Base-by-base conservation (phyloP, 2,113 vertebrate species). In the Calyptomena viridis region DNA sequence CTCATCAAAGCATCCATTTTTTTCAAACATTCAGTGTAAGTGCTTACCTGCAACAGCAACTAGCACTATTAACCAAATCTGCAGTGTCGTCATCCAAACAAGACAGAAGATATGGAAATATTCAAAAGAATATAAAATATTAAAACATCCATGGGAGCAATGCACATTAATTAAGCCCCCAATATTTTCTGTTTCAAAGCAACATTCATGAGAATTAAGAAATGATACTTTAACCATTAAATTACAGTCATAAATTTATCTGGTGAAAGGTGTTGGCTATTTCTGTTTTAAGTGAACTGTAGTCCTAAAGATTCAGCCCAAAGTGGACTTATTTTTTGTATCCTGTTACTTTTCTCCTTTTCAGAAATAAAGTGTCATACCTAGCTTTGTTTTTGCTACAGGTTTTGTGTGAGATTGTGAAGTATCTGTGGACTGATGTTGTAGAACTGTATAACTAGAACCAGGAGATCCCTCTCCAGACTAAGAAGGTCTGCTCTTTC, bases 1-100 rank as follows among this genome's bases (percentile, higher is more conserved):
- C 30, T 88, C 53, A 68, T 91, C 74, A 90, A 95, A 93, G 84
- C 50, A 79, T 12, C 21, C 6, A 47, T 83, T 94, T 95, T 77
- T 52, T 73, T 92, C 73, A 92, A 8, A 47, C 13, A 11, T 60
- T 55, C 46, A 39, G 22, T 31, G 6, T 81, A 68, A 87, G 53
- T 63, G 8, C 33, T 91, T 76, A 50, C 69, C 35, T 56, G 47
- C 42, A 80, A 50, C 23, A 85, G 49, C 59, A 85, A 21, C 12
- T 16, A 63, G 39, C 33, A 7, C 28, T 39, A 7, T 12, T 25
- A 55, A 86, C 69, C 31, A 59, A 24, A 80, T 23, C 40, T 46
- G 30, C 53, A 11, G 7, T 1, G 8, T 52, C 1, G 6, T 44
- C 35, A 17, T 42, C 42, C 24, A 56, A 69, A 37, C 33, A 53